Evolutionary conservation across 1,140 invertebrate genomes (phyloP), one percentile per base, ranked within the genome.

Genomic region (Steinernema khuongi): DNA sequence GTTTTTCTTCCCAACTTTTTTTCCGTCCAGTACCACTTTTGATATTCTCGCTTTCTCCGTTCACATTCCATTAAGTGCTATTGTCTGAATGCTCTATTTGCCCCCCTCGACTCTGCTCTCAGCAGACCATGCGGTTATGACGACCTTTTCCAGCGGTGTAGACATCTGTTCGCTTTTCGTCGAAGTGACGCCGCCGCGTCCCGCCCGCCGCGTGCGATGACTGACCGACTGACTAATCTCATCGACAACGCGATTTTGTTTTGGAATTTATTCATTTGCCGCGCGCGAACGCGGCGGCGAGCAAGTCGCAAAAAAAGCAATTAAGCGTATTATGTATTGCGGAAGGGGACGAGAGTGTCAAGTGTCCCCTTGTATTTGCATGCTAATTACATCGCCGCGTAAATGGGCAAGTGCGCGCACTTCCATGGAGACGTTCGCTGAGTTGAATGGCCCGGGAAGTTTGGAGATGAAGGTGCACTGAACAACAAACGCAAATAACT

Each of bases 191-290:
- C 7, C 36, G 36, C 7, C 36, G n/a, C 36, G 14, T 14, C 50
- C 11, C 50, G 22, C 19, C 26, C 50, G 50, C 11, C 50, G 14
- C 26, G 7, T 26, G 50, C 50, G 50, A 60, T 60, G 50, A 60
- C 50, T 60, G 11, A 7, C 36, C 19, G 50, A 60, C 50, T 60
- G 50, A 60, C 50, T 60, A 60, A 60, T 60, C 50, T 60, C 50
- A 60, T 60, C 50, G 50, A 22, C 50, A 60, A 26, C n/a, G n/a
- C 50, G 50, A 60, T 60, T 60, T 60, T 26, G 50, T 60, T 60
- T 60, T 60, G 50, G 50, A 60, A 60, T 60, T 60, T 60, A 60
- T 60, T 60, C 26, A 60, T 60, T 60, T 60, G 22, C 50, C 50
- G 50, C 50, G 7, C 50, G 11, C 50, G 50, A n/a, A n/a, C 50